These are phyloP conservation scores for Copidosoma aretas DNA, from an alignment of 2,888 invertebrate genomes.

Conservation along the genomic window DNA sequence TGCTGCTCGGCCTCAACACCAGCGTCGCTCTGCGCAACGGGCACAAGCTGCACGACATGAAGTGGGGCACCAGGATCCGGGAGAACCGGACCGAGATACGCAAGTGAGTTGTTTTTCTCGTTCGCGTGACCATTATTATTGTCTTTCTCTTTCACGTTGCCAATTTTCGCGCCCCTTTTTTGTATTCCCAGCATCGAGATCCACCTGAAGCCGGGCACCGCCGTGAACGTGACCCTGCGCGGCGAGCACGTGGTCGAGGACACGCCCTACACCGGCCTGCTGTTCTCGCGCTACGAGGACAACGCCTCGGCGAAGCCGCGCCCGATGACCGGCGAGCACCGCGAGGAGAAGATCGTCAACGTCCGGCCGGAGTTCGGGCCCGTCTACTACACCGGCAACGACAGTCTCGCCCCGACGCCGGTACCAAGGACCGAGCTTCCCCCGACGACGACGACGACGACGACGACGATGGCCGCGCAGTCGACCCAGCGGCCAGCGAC, in stretches of 20 bases:
- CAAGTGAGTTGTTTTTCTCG: constrained; percentile 52
- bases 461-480: constrained; percentile 61
- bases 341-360: constrained; percentile 73
- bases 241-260: constrained; percentile 78
- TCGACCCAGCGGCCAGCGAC: constrained; percentile 6
- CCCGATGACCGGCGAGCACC: constrained; percentile 69
- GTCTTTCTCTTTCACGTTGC: too few species aligned
- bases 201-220: constrained; percentile 78
- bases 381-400: constrained; percentile 78
- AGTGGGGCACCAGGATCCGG: constrained; percentile 72
- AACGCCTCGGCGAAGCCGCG: constrained; percentile 66
- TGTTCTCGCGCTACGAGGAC: constrained; percentile 75
- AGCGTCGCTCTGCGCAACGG: constrained; percentile 69
- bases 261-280: constrained; percentile 75
- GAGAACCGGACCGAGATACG: constrained; percentile 67
- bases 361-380: constrained; percentile 77
- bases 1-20: constrained; percentile 74
- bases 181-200: constrained; percentile 69
- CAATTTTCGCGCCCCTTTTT: too few species aligned
- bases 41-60: constrained; percentile 67
- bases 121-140: too few species aligned
- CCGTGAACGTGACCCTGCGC: constrained; percentile 79
- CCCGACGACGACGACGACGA: constrained; percentile 62
- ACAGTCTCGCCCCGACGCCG: constrained; percentile 78
- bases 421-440: constrained; percentile 66